Conservation (phyloP, 2,797 vertebrate genomes). For the Manis javanica region DNA sequence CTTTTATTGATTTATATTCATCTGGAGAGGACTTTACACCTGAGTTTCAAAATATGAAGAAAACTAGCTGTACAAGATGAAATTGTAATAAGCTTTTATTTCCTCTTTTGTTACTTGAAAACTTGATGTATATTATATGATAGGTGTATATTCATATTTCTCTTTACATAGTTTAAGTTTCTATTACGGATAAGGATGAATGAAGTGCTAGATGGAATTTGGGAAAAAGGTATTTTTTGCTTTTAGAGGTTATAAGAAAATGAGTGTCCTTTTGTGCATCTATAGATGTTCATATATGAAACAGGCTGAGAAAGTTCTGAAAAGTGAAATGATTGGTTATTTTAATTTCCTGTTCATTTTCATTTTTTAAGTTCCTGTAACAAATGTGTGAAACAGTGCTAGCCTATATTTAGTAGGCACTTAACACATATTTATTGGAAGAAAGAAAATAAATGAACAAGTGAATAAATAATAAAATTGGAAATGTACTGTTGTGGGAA, state of each 20-base stretch:
- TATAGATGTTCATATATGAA: background rate
- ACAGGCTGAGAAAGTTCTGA: background rate
- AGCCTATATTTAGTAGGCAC: background rate
- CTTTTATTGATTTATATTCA: background rate
- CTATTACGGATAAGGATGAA: background rate
- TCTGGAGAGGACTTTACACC: background rate
- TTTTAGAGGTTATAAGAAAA: slow-evolving; percentile 10
- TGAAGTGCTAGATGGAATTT: slow-evolving; percentile 23
- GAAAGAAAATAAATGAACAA: background rate
- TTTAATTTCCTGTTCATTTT: slow-evolving; percentile 18
- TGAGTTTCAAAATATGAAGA: background rate
- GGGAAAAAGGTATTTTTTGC: background rate
- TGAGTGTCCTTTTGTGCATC: background rate
- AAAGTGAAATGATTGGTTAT: background rate
- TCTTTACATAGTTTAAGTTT: background rate
- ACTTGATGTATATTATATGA: background rate
- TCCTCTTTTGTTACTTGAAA: slow-evolving; percentile 35
- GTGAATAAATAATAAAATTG: background rate
- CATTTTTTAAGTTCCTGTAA: slow-evolving; percentile 3
- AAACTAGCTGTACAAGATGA: background rate
- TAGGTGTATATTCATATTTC: slow-evolving; percentile 25
- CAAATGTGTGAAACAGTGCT: background rate
- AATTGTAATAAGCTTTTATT: slow-evolving; percentile 1
- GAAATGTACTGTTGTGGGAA: background rate
- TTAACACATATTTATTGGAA: slow-evolving; percentile 8